Evolutionary conservation across 1,140 invertebrate genomes (phyloP).

Genomic region (Calosoma granatense): DNA sequence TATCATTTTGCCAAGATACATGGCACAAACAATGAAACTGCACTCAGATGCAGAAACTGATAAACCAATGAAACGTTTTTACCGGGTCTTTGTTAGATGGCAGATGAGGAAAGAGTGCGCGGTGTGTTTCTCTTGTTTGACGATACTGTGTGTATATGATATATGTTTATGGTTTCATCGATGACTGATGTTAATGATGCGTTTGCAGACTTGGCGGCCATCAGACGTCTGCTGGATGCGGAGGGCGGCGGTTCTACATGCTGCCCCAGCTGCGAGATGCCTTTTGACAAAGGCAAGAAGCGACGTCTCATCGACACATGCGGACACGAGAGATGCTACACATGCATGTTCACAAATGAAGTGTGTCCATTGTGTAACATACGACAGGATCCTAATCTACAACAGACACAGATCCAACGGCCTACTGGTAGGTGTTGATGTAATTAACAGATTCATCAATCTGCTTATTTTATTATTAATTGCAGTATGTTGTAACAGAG

Average conservation of each 20-base stretch:
- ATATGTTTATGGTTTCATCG: no score
- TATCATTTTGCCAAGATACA: no score
- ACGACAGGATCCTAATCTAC: neutral
- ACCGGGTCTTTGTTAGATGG: no score
- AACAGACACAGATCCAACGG: neutral
- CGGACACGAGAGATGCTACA: constrained; percentile 88
- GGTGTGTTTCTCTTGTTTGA: no score
- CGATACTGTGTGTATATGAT: no score
- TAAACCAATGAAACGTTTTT: no score
- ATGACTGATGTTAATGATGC: constrained; percentile 10
- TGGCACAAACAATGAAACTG: no score
- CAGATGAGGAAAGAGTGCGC: no score
- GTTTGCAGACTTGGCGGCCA: constrained; percentile 62
- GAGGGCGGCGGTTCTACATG: constrained; percentile 49
- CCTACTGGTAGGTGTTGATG: neutral
- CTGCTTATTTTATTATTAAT: no score
- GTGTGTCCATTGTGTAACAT: constrained; percentile 69
- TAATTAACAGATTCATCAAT: no score
- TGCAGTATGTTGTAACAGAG: neutral
- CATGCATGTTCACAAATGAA: constrained; percentile 85
- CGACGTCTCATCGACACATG: constrained; percentile 87
- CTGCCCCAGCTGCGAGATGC: constrained; percentile 79
- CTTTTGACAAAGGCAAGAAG: constrained; percentile 91
- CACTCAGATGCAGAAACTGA: no score
- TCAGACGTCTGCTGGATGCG: constrained; percentile 50